These are phyloP conservation scores for Polyergus mexicanus DNA, from an alignment of 1,140 invertebrate genomes.

Conservation along the genomic window DNA sequence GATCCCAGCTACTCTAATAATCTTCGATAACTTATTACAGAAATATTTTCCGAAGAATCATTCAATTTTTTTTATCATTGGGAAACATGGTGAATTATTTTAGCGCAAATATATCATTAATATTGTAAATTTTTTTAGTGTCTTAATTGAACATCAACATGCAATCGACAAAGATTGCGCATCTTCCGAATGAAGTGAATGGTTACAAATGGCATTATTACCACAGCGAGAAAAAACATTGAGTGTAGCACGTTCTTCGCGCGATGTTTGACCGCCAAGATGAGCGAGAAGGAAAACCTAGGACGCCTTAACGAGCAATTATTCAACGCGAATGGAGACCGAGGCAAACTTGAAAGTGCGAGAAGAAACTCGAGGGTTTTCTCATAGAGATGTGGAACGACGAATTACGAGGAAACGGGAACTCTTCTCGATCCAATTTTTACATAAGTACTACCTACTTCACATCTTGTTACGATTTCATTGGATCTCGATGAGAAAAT, in stretches of 20 bases:
- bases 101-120: background rate
- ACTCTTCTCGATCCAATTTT: conserved; percentile 37
- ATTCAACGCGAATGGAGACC: conserved; percentile 64
- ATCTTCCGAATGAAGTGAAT: conserved; percentile 9
- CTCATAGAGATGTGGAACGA: conserved; percentile 8
- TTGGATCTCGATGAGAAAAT: conserved; percentile 27
- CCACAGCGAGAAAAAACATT: background rate
- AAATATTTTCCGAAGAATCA: background rate
- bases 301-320: conserved; percentile 72
- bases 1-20: background rate
- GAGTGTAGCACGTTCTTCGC: conserved; percentile 11
- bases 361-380: conserved; percentile 43
- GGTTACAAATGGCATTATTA: conserved; percentile 37
- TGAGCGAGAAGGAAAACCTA: conserved; percentile 37
- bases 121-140: background rate
- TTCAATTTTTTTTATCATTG: conserved; percentile 17
- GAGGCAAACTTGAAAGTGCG: conserved; percentile 45
- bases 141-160: background rate
- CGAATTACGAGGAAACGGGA: conserved; percentile 10
- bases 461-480: conserved; percentile 33
- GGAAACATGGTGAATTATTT: background rate
- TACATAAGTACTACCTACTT: conserved; percentile 38
- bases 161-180: conserved; percentile 2
- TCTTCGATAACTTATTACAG: conserved; percentile 1
- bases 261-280: background rate